Conservation (phyloP, 2,113 vertebrate species). For the Indicator indicator region DNA sequence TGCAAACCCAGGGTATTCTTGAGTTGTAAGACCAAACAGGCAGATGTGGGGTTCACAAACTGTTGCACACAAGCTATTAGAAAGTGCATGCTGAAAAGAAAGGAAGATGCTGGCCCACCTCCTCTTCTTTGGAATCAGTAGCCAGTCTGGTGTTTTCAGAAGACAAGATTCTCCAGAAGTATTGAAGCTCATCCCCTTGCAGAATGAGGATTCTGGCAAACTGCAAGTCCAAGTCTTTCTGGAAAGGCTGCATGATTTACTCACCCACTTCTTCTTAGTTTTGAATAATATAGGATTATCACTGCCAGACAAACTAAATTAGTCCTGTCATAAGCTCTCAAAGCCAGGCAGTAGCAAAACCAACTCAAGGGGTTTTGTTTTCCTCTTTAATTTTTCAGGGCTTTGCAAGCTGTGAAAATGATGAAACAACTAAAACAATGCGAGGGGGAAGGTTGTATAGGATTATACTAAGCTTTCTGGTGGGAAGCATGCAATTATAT, state of each 20-base stretch:
- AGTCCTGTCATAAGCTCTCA: constrained; percentile 41
- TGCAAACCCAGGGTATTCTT: neutral
- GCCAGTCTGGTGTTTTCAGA: neutral
- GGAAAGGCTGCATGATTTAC: constrained; percentile 13
- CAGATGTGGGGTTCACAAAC: neutral
- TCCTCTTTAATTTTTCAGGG: neutral
- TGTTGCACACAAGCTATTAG: neutral
- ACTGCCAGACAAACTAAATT: constrained; percentile 43
- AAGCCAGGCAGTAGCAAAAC: constrained; percentile 23
- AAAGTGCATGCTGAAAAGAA: neutral
- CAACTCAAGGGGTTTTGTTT: constrained; percentile 23
- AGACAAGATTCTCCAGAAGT: neutral
- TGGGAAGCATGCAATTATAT: constrained; percentile 51
- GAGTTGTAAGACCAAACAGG: neutral
- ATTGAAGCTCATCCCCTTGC: neutral
- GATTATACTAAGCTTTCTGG: constrained; percentile 54
- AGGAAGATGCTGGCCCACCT: neutral
- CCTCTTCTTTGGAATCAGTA: neutral
- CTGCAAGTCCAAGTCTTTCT: neutral
- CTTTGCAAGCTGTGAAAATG: constrained; percentile 40
- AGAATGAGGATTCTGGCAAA: neutral
- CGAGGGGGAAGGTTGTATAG: neutral
- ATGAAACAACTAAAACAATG: constrained; percentile 22
- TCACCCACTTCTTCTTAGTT: constrained; percentile 37
- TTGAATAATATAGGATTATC: constrained; percentile 42